These are phyloP conservation scores for Andrena minutula DNA, from an alignment of 2,888 invertebrate genomes.

Conservation along the genomic window DNA sequence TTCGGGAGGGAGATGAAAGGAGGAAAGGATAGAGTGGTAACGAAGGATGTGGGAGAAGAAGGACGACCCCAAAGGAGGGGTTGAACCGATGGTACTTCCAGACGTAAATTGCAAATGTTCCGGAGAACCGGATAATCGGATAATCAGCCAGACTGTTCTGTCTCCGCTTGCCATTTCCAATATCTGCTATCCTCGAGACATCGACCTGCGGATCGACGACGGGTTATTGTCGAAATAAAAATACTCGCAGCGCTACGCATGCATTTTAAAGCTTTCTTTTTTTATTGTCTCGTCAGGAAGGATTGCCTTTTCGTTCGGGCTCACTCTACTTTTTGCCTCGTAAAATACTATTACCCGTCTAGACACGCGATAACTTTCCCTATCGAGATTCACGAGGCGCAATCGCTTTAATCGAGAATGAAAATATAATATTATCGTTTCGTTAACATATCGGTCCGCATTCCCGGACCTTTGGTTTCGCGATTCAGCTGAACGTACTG, in stretches of 20 bases:
- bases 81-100: slow-evolving; percentile 71
- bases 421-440: slow-evolving; percentile 3
- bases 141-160: slow-evolving; percentile 83
- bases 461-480: background rate
- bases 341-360: slow-evolving; percentile 32
- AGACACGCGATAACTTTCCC: slow-evolving; percentile 26
- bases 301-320: slow-evolving; percentile 1
- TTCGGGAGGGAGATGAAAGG: background rate
- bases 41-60: slow-evolving; percentile 59
- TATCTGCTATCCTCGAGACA: slow-evolving; percentile 77
- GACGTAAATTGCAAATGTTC: slow-evolving; percentile 81
- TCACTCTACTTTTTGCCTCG: background rate
- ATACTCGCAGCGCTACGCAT: slow-evolving; percentile 38
- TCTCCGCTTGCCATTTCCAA: slow-evolving; percentile 81
- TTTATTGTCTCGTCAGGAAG: slow-evolving; percentile 31
- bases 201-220: slow-evolving; percentile 60
- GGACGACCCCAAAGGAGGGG: slow-evolving; percentile 55
- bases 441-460: background rate
- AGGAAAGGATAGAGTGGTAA: slow-evolving; percentile 25
- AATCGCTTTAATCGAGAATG: background rate
- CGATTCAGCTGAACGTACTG: background rate
- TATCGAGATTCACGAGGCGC: background rate
- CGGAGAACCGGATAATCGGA: slow-evolving; percentile 83
- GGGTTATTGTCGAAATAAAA: slow-evolving; percentile 64
- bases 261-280: slow-evolving; percentile 25